Conservation (phyloP, 2,113 vertebrate genomes). For the Pomatostomus ruficeps region DNA sequence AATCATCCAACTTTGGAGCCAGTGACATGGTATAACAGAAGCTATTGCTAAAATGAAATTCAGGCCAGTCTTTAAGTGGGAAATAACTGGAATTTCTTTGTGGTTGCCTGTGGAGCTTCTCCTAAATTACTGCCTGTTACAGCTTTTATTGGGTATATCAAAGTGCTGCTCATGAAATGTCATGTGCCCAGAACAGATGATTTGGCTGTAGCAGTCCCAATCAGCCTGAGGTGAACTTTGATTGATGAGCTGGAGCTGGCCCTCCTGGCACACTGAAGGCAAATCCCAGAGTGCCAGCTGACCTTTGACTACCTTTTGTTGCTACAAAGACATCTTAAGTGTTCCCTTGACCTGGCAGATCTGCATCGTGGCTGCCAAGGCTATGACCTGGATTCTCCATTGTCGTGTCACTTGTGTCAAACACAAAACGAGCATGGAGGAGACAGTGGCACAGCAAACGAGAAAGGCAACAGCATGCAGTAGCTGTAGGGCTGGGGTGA, state of each 20-base stretch:
- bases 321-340: neutral
- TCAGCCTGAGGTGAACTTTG: neutral
- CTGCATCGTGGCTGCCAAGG: neutral
- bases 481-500: neutral
- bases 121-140: neutral
- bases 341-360: neutral
- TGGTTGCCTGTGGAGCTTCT: neutral
- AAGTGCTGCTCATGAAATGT: neutral
- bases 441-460: neutral
- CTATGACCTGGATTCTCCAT: neutral
- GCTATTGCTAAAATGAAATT: neutral
- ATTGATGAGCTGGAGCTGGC: neutral
- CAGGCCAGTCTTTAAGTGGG: neutral
- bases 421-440: accelerated
- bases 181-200: neutral
- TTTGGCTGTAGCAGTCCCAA: neutral
- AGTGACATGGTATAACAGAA: neutral
- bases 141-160: neutral
- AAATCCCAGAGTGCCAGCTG: neutral
- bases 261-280: neutral
- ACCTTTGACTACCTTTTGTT: neutral
- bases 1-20: neutral
- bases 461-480: neutral
- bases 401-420: neutral
- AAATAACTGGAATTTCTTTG: neutral